Evolutionary conservation across 2,113 vertebrate genomes (phyloP), one percentile per base, ranked within the genome.

Genomic region (Pteronura brasiliensis): DNA sequence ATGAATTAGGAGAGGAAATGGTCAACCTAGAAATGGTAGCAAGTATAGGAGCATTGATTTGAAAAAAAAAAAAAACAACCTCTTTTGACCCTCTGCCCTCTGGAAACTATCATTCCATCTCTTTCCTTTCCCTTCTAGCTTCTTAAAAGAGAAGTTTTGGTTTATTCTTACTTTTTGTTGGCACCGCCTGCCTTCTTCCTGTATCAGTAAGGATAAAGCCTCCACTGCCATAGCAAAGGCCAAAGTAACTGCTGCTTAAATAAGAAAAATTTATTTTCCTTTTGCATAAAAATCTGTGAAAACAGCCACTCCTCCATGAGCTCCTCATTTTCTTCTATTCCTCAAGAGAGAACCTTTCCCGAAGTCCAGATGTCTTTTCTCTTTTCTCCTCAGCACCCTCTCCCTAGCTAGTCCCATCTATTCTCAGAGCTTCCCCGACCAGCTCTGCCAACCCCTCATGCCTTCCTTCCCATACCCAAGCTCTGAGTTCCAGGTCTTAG

Each of bases 191-290:
- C 31, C 29, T 79, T 25, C 27, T 67, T 85, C 72, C 34, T 27
- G 0, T 89, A 39, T 96, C 79, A 55, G 8, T 61, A 93, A 86
- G 44, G 49, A 63, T 52, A 88, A 92, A 59, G 25, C 59, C 31
- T 61, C 76, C 23, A 44, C 61, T 89, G 52, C n/a, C 14, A 49
- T 36, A 92, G 81, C 6, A 65, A 90, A 87, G 23, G 42, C 18
- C 36, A 82, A 85, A 91, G 63, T 72, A 93, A 94, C 36, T 84
- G 5, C 31, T 88, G 21, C 42, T 92, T 77, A 95, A 93, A 80
- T 21, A 79, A 80, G 14, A 72, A 84, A 74, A 59, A 4, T 10
- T 25, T 49, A 44, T 59, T 91, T 91, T 93, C n/a, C 61, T 87
- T 71, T 81, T 52, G n/a, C 4, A 0, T 87, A 94, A 52, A 34